Evolutionary conservation across 2,888 invertebrate genomes (phyloP).

Genomic region (Heterodera filipjevi): DNA sequence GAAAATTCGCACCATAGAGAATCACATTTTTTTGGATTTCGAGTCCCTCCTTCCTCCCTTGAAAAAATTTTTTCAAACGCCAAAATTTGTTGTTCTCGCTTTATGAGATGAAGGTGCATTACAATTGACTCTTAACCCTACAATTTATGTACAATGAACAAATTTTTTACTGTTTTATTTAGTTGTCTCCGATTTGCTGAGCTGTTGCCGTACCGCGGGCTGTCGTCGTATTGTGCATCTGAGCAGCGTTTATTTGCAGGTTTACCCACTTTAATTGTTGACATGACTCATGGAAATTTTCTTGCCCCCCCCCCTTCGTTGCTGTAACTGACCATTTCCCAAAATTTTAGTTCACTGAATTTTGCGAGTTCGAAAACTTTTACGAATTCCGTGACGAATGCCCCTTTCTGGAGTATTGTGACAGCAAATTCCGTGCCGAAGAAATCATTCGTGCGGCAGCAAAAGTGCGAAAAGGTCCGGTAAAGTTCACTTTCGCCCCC

Average conservation of each 20-base stretch:
- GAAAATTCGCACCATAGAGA: background rate
- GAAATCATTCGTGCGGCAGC: constrained; percentile 35
- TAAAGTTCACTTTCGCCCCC: too few species aligned
- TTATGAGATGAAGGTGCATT: too few species aligned
- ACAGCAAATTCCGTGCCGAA: constrained; percentile 51
- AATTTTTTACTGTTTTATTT: constrained; percentile 35
- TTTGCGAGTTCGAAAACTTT: constrained; percentile 45
- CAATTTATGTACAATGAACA: too few species aligned
- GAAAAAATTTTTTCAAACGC: too few species aligned
- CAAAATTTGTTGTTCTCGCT: too few species aligned
- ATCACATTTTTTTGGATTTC: background rate
- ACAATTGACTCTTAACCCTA: too few species aligned
- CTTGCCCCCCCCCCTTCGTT: too few species aligned
- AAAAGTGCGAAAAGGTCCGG: background rate
- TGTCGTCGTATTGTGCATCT: constrained; percentile 47
- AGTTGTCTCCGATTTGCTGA: constrained; percentile 43
- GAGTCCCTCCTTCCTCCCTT: too few species aligned
- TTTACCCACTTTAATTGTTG: too few species aligned
- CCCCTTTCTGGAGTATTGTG: constrained; percentile 51
- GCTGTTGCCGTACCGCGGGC: constrained; percentile 31
- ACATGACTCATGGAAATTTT: too few species aligned
- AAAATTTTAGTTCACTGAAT: too few species aligned
- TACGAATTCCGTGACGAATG: constrained; percentile 35
- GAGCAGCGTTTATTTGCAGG: constrained; percentile 51
- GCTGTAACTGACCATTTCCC: too few species aligned